Percentiles rank a stretch among this genome's conserved stretches.
phyloP scores from a whole-genome alignment of 2,888 invertebrate genomes.

The Diadegma fenestrale region DNA sequence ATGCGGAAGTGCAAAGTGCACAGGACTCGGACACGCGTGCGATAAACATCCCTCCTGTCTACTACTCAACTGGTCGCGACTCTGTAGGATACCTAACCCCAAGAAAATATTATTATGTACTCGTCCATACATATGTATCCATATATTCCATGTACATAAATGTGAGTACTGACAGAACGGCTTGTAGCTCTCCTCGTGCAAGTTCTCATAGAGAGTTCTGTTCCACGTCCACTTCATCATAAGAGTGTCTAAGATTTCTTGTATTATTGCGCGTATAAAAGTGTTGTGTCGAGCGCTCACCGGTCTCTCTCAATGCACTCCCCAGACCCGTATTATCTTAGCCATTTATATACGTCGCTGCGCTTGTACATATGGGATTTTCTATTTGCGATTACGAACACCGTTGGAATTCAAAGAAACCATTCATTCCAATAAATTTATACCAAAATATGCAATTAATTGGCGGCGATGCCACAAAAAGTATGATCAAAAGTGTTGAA shows the following conservation, averaged over 20 bases:
- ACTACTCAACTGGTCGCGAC: neutral
- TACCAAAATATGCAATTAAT: too few relatives aligned
- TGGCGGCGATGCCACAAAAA: neutral
- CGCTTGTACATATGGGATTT: slow-evolving; percentile 5
- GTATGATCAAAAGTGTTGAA: neutral
- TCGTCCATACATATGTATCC: slow-evolving; percentile 26
- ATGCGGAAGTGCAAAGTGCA: slow-evolving; percentile 53
- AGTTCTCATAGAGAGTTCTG: slow-evolving; percentile 56
- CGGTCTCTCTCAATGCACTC: slow-evolving; percentile 46
- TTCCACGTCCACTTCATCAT: slow-evolving; percentile 62
- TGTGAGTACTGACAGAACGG: slow-evolving; percentile 59
- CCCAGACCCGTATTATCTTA: slow-evolving; percentile 36
- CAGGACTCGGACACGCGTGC: slow-evolving; percentile 17
- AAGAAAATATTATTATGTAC: slow-evolving; percentile 27
- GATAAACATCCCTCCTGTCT: slow-evolving; percentile 55
- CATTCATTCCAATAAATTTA: neutral
- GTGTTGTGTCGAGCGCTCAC: slow-evolving; percentile 37
- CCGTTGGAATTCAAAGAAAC: neutral
- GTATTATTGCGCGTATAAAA: slow-evolving; percentile 62
- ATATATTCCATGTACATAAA: slow-evolving; percentile 7
- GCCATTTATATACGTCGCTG: slow-evolving; percentile 19
- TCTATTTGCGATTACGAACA: neutral
- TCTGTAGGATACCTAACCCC: slow-evolving; percentile 34
- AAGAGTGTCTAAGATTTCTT: slow-evolving; percentile 61
- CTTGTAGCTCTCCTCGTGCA: slow-evolving; percentile 56